Evolutionary conservation across 2,888 invertebrate species (phyloP).

Genomic region (Morpho helenor): DNA sequence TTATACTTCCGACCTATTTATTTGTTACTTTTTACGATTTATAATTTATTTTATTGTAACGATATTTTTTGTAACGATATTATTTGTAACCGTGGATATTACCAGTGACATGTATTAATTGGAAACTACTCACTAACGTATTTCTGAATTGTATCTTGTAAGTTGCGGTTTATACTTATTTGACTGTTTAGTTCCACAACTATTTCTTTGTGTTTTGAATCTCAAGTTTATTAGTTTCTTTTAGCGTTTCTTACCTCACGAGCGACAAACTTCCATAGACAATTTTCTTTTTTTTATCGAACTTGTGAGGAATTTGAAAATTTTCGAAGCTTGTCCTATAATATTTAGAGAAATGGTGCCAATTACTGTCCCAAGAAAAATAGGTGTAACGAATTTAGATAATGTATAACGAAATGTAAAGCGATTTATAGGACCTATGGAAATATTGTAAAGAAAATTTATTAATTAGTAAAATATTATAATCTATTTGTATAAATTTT

Average conservation of each 20-base stretch:
- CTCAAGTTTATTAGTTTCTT: constrained; percentile 56
- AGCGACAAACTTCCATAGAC: constrained; percentile 15
- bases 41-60: constrained; percentile 41
- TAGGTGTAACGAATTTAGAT: constrained; percentile 46
- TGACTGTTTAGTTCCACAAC: constrained; percentile 47
- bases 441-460: constrained; percentile 39
- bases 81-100: constrained; percentile 40
- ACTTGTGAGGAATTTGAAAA: constrained; percentile 16
- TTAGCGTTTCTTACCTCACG: constrained; percentile 57
- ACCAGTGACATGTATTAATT: constrained; percentile 42
- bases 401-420: constrained; percentile 42
- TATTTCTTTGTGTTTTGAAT: constrained; percentile 63
- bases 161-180: constrained; percentile 75
- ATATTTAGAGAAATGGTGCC: constrained; percentile 55
- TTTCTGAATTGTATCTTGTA: constrained; percentile 47
- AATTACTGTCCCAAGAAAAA: constrained; percentile 51
- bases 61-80: constrained; percentile 33
- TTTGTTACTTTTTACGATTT: constrained; percentile 58
- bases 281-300: constrained; percentile 11
- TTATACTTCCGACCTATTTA: constrained; percentile 63
- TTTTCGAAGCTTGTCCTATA: constrained; percentile 23
- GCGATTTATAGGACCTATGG: constrained; percentile 54
- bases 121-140: constrained; percentile 17
- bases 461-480: constrained; percentile 51
- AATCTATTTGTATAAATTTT: constrained; percentile 68